Evolutionary conservation across 2,797 vertebrate species (phyloP).

Genomic region (Anisognathus igniventris): DNA sequence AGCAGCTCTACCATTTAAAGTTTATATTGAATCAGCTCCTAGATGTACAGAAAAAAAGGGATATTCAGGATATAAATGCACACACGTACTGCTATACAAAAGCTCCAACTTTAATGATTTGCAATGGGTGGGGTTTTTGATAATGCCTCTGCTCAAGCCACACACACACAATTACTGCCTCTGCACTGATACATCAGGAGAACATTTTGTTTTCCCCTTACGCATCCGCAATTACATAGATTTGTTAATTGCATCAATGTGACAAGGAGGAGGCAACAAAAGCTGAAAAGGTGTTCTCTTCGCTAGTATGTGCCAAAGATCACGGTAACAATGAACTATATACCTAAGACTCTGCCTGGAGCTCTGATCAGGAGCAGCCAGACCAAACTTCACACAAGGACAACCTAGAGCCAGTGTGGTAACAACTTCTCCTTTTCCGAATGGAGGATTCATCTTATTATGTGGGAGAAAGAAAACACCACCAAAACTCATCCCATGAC

Average conservation of each 20-base stretch:
- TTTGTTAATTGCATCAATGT: neutral
- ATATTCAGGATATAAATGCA: neutral
- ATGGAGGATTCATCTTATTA: neutral
- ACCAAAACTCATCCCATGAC: neutral
- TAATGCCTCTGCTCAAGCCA: neutral
- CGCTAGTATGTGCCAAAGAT: neutral
- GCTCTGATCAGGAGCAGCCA: neutral
- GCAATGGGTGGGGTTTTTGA: neutral
- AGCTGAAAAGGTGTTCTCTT: neutral
- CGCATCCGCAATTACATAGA: neutral
- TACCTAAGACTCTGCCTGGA: neutral
- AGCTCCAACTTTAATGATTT: neutral
- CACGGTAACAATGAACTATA: rapidly evolving
- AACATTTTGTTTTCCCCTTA: neutral
- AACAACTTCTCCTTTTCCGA: neutral
- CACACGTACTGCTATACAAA: neutral
- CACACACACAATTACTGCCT: neutral
- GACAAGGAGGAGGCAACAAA: neutral
- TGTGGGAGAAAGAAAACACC: neutral
- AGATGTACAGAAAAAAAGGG: neutral
- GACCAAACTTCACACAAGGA: neutral
- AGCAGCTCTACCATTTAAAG: neutral
- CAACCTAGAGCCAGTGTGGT: neutral
- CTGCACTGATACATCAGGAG: neutral
- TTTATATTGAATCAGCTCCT: neutral